Percentiles rank a stretch among this genome's conserved stretches.
phyloP scores from a whole-genome alignment of 2,797 vertebrate species.

The Neoniphon sammara region DNA sequence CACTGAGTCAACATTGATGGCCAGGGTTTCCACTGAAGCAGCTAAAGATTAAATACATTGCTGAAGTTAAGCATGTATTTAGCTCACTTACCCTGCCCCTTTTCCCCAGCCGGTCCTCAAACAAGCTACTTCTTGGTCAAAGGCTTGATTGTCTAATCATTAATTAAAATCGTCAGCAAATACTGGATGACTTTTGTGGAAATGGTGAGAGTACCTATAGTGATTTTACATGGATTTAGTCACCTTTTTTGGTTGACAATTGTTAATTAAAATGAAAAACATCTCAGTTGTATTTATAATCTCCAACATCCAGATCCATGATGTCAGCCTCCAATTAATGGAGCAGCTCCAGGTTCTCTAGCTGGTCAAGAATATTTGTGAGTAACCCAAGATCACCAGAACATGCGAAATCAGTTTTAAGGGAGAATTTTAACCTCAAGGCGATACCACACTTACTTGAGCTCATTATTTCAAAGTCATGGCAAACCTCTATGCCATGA shows the following conservation, averaged over 20 bases:
- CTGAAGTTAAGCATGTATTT: not conserved
- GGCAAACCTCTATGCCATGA: not conserved
- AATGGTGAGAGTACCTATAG: not conserved
- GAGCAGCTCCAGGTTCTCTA: too few species aligned
- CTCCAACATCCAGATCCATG: not conserved
- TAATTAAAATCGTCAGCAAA: not conserved
- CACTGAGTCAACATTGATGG: too few species aligned
- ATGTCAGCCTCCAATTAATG: too few species aligned
- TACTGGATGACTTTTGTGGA: not conserved
- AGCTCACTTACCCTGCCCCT: too few species aligned
- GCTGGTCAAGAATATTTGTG: too few species aligned
- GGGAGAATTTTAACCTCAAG: not conserved
- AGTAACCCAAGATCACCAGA: not conserved
- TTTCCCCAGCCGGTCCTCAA: not conserved
- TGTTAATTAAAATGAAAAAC: not conserved
- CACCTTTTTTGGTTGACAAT: not conserved
- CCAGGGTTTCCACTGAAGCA: not conserved
- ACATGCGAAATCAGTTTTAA: not conserved
- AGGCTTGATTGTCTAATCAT: not conserved
- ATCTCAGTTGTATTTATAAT: not conserved
- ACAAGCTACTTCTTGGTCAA: not conserved
- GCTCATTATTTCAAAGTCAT: not conserved
- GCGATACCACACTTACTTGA: not conserved
- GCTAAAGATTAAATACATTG: not conserved
- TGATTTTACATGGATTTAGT: not conserved